These are phyloP conservation scores for Poecile atricapillus DNA, from an alignment of 2,113 vertebrate species.

Conservation along the genomic window DNA sequence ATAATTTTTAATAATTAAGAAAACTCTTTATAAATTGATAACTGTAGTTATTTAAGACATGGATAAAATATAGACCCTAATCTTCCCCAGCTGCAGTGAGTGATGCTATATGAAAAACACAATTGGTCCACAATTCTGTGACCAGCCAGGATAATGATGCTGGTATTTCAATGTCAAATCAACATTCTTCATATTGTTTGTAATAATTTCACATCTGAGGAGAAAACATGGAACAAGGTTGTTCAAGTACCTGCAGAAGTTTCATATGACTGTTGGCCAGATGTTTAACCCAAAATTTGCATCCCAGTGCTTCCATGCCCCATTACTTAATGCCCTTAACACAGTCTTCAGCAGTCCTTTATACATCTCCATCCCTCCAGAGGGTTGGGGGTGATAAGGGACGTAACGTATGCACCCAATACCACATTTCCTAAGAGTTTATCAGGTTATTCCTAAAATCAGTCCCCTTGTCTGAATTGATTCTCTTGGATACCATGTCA, in stretches of 20 bases:
- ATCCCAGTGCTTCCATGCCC: not conserved
- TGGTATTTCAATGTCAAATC: not conserved
- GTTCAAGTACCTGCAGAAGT: not conserved
- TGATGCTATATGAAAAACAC: not conserved
- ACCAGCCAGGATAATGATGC: not conserved
- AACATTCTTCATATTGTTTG: not conserved
- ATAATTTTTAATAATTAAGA: not conserved
- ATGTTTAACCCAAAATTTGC: not conserved
- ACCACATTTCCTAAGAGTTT: rapidly evolving
- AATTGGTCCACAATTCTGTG: not conserved
- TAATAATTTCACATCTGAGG: not conserved
- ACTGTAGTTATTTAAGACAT: not conserved
- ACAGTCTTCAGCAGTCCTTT: not conserved
- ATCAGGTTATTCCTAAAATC: not conserved
- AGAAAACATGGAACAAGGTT: not conserved
- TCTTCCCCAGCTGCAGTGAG: not conserved
- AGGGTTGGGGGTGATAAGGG: too few species aligned
- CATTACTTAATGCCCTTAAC: too few species aligned
- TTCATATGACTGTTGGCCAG: not conserved
- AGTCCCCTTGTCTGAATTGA: not conserved
- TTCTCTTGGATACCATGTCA: not conserved
- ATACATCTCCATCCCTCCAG: not conserved
- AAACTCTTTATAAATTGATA: not conserved
- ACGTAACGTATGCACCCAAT: rapidly evolving
- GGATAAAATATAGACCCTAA: not conserved